phyloP scores from a whole-genome alignment of 2,113 vertebrate species.

The Misgurnus anguillicaudatus region DNA sequence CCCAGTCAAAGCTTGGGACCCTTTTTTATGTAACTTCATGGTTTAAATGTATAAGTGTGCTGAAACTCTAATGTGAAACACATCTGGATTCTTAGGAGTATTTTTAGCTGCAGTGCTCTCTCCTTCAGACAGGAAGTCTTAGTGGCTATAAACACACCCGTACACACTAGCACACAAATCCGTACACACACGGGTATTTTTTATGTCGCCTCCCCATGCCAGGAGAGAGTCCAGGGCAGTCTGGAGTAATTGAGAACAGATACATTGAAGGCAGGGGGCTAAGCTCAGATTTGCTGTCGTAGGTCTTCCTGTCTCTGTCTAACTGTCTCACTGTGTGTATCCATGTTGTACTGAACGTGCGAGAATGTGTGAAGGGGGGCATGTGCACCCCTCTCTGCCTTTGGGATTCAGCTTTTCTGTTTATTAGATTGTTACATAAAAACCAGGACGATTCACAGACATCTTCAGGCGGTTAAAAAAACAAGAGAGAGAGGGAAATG shows the following conservation, averaged over 20 bases:
- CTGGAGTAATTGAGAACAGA: constrained; percentile 56
- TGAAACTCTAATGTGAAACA: constrained; percentile 52
- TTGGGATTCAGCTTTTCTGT: constrained; percentile 1
- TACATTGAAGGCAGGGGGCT: constrained; percentile 33
- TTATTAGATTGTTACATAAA: not conserved
- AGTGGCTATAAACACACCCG: constrained; percentile 44
- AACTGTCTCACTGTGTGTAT: not conserved
- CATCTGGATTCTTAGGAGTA: constrained; percentile 57
- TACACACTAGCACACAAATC: constrained; percentile 15
- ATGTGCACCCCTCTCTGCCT: not conserved
- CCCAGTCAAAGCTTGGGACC: too few relatives aligned
- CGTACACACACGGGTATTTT: constrained; percentile 26
- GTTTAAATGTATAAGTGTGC: constrained; percentile 21
- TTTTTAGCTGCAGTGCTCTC: constrained; percentile 59
- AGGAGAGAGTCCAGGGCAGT: constrained; percentile 29
- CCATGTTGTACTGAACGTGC: not conserved
- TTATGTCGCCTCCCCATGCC: constrained; percentile 23
- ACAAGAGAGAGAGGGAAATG: not conserved
- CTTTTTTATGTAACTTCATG: not conserved
- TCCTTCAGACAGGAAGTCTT: constrained; percentile 58
- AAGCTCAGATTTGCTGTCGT: constrained; percentile 35
- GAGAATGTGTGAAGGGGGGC: not conserved
- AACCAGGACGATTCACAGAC: not conserved
- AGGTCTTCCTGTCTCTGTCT: not conserved
- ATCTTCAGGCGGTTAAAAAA: not conserved